Conservation (phyloP, 2,888 invertebrate species). For the Oligia latruncula region DNA sequence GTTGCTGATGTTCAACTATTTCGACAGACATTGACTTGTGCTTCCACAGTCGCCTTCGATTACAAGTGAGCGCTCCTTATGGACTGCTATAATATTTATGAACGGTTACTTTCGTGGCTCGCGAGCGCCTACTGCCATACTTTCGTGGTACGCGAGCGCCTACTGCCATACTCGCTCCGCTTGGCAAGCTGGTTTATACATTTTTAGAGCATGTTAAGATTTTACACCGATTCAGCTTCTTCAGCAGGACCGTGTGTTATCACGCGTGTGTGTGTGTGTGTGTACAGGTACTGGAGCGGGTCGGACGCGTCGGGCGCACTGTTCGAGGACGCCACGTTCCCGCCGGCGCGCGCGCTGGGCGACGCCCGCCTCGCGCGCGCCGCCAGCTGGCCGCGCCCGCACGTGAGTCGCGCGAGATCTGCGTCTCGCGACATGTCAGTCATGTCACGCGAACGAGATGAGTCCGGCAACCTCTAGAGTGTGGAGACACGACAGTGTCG, state of each 20-base stretch:
- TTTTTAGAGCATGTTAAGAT: not conserved
- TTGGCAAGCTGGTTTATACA: not conserved
- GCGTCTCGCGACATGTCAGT: not conserved
- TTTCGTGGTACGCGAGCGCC: no score
- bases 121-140: not conserved
- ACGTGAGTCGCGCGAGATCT: conserved; percentile 86
- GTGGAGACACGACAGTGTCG: not conserved
- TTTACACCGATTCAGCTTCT: not conserved
- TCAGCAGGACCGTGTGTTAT: not conserved
- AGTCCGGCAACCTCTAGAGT: not conserved
- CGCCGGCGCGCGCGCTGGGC: conserved; percentile 70
- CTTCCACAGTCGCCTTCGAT: not conserved
- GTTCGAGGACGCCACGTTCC: conserved; percentile 79
- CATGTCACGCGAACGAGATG: not conserved
- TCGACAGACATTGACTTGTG: not conserved
- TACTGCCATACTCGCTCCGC: not conserved
- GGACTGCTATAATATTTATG: not conserved
- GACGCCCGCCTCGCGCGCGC: conserved; percentile 88
- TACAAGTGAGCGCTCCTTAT: not conserved
- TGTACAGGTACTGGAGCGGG: conserved; percentile 71
- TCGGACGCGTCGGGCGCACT: conserved; percentile 82
- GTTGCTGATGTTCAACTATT: not conserved
- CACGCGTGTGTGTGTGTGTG: conserved; percentile 3
- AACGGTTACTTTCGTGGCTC: not conserved
- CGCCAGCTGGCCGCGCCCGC: conserved; percentile 92